Percentiles rank a stretch among this genome's conserved stretches.
phyloP scores from a whole-genome alignment of 2,113 vertebrate species.

The Xerus inauris region DNA sequence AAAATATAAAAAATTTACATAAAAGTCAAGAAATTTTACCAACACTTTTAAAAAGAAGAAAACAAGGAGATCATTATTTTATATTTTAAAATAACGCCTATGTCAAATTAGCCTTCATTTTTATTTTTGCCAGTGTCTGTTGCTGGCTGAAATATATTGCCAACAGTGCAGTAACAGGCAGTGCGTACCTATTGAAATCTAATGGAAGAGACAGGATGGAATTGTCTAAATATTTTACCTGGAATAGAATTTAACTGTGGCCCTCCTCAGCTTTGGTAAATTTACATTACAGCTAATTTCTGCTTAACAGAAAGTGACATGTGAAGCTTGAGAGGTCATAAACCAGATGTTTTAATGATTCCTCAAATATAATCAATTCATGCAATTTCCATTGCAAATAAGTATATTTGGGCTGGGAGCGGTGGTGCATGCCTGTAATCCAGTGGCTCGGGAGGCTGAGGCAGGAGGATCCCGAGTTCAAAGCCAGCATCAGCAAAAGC shows the following conservation, averaged over 20 bases:
- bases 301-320: conserved; percentile 62
- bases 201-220: conserved; percentile 70
- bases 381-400: background rate
- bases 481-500: too few species aligned
- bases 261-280: conserved; percentile 64
- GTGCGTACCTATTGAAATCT: conserved; percentile 68
- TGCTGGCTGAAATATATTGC: conserved; percentile 53
- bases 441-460: too few species aligned
- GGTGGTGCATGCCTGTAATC: too few species aligned
- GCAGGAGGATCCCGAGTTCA: too few species aligned
- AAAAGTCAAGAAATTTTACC: conserved; percentile 55
- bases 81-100: conserved; percentile 51
- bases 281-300: conserved; percentile 61
- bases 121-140: conserved; percentile 49
- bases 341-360: background rate
- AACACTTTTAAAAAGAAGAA: conserved; percentile 46
- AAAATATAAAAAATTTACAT: conserved; percentile 17
- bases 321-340: background rate
- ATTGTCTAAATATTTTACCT: conserved; percentile 78
- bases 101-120: conserved; percentile 69
- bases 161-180: conserved; percentile 57
- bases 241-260: conserved; percentile 71
- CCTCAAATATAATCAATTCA: background rate
- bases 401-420: background rate
- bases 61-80: conserved; percentile 62